phyloP scores from a whole-genome alignment of 37 sponge, comb jelly and placozoan species.

The Agelas oroides region DNA sequence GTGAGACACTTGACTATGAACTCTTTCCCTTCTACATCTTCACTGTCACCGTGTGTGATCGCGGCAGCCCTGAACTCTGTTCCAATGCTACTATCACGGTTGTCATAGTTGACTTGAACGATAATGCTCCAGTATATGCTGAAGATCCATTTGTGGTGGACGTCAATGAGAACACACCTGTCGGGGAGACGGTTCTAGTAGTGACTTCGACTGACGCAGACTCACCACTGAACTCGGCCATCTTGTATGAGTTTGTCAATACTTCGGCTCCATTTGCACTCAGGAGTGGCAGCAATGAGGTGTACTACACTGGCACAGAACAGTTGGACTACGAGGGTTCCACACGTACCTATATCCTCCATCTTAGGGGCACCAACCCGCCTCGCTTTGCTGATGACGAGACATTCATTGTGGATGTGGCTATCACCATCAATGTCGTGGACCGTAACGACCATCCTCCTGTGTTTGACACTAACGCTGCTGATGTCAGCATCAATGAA shows the following conservation, averaged over 20 bases:
- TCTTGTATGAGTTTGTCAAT: constrained; percentile 14
- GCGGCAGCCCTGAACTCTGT: constrained; percentile 18
- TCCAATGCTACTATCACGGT: constrained; percentile 41
- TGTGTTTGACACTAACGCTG: constrained; percentile 30
- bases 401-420: constrained; percentile 32
- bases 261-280: constrained; percentile 52
- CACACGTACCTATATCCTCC: constrained; percentile 27
- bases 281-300: constrained; percentile 12
- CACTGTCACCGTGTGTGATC: constrained; percentile 51
- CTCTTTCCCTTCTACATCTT: constrained; percentile 21
- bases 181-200: constrained; percentile 6
- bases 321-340: constrained; percentile 53
- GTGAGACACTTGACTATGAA: constrained; percentile 72
- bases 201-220: constrained; percentile 57
- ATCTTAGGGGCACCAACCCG: constrained; percentile 53
- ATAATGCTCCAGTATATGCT: constrained; percentile 71
- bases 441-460: constrained; percentile 79
- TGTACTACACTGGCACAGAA: constrained; percentile 11
- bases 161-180: constrained; percentile 38
- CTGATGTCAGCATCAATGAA: constrained; percentile 51
- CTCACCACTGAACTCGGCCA: constrained; percentile 40
- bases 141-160: constrained; percentile 39
- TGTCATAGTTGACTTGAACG: constrained; percentile 77
- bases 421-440: constrained; percentile 51
- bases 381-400: constrained; percentile 47